Conservation (phyloP, 2,797 vertebrate species). For the Tolypeutes matacus region DNA sequence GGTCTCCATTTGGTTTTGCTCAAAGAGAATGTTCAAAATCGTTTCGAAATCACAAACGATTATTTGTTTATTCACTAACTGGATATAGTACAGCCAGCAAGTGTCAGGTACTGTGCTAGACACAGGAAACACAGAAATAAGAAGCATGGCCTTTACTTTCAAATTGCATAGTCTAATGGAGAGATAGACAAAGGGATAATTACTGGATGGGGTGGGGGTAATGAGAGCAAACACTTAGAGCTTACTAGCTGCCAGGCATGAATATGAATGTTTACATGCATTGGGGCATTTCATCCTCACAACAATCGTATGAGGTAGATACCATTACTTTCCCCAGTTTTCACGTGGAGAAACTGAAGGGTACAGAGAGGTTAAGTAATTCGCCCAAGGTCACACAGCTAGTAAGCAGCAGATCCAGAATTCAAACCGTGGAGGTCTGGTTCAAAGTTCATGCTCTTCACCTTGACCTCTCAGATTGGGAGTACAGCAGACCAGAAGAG, state of each 20-base stretch:
- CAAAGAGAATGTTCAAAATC: not conserved
- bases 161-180: not conserved
- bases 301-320: too few relatives aligned
- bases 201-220: not conserved
- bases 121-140: not conserved
- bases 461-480: not conserved
- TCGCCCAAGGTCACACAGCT: too few relatives aligned
- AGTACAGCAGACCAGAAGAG: not conserved
- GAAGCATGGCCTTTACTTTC: not conserved
- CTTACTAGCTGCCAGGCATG: not conserved
- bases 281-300: not conserved
- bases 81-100: not conserved
- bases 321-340: not conserved
- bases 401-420: conserved; percentile 9
- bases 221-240: not conserved
- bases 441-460: conserved; percentile 15
- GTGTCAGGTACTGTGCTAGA: not conserved
- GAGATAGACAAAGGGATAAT: not conserved
- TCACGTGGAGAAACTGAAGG: not conserved
- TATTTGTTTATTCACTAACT: not conserved
- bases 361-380: not conserved
- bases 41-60: conserved; percentile 18
- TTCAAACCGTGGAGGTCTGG: not conserved
- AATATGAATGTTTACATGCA: not conserved
- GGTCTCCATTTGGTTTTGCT: conserved; percentile 39